Conservation (phyloP, 2,888 invertebrate genomes). For the Pyrrhosoma nymphula region DNA sequence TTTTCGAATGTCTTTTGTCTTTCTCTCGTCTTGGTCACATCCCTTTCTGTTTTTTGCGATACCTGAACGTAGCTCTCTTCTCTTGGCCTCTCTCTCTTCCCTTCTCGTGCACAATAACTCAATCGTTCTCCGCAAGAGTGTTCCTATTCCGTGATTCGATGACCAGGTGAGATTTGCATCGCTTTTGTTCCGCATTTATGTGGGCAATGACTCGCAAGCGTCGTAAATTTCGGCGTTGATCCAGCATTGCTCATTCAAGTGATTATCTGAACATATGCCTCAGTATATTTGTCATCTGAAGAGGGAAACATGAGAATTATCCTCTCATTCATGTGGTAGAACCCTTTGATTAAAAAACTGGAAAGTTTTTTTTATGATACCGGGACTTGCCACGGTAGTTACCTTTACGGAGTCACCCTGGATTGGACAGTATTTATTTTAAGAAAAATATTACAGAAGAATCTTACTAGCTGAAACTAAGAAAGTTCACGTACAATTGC, state of each 20-base stretch:
- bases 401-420: too few species aligned
- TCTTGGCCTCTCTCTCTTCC: background rate
- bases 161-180: background rate
- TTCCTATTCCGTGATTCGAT: background rate
- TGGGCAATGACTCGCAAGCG: background rate
- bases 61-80: background rate
- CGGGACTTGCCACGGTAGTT: too few species aligned
- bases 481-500: too few species aligned
- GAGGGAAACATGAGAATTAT: too few species aligned
- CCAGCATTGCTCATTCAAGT: background rate
- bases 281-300: too few species aligned
- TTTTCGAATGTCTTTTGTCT: slow-evolving; percentile 25
- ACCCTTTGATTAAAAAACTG: too few species aligned
- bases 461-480: too few species aligned
- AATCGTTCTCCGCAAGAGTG: background rate
- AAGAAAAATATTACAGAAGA: too few species aligned
- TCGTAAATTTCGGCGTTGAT: background rate
- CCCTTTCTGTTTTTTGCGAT: background rate
- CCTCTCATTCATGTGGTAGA: too few species aligned
- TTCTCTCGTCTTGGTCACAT: background rate
- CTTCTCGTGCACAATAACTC: background rate
- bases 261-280: too few species aligned
- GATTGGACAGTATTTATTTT: too few species aligned
- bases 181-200: background rate
- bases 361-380: too few species aligned